Evolutionary conservation across 2,797 vertebrate species (phyloP).

Genomic region (Amblyraja radiata): DNA sequence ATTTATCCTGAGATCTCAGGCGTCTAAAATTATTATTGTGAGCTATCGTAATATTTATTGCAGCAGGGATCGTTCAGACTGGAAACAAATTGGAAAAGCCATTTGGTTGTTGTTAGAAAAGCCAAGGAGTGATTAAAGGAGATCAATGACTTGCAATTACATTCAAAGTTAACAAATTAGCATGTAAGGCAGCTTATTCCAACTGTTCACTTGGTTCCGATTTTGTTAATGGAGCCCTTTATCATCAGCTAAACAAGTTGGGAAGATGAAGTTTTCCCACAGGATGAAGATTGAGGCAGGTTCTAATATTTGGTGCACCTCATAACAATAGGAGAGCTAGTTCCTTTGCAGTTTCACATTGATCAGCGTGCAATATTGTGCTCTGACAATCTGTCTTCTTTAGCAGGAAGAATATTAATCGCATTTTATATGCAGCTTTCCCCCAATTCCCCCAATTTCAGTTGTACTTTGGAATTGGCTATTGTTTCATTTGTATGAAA

Average conservation of each 20-base stretch:
- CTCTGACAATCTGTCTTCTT: neutral
- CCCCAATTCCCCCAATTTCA: too few species aligned
- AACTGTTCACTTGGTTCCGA: neutral
- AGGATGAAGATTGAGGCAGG: neutral
- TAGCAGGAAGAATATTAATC: constrained; percentile 8
- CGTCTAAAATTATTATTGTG: neutral
- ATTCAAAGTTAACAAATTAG: neutral
- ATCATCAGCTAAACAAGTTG: neutral
- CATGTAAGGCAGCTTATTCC: neutral
- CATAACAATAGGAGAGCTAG: neutral
- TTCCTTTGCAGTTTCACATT: neutral
- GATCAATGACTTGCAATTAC: neutral
- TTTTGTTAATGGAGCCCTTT: neutral
- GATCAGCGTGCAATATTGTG: neutral
- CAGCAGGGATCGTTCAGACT: neutral
- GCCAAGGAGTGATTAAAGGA: neutral
- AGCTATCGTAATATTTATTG: neutral
- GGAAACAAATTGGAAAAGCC: neutral
- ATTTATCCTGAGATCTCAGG: neutral
- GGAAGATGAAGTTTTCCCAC: neutral
- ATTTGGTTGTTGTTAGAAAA: neutral
- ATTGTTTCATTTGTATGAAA: neutral
- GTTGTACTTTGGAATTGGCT: neutral
- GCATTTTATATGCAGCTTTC: neutral
- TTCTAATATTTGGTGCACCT: neutral